Percentiles rank a stretch among this genome's conserved stretches.
Evolutionary conservation across 2,888 invertebrate species (phyloP).

Genomic region (Brachynemurus nebulosus): DNA sequence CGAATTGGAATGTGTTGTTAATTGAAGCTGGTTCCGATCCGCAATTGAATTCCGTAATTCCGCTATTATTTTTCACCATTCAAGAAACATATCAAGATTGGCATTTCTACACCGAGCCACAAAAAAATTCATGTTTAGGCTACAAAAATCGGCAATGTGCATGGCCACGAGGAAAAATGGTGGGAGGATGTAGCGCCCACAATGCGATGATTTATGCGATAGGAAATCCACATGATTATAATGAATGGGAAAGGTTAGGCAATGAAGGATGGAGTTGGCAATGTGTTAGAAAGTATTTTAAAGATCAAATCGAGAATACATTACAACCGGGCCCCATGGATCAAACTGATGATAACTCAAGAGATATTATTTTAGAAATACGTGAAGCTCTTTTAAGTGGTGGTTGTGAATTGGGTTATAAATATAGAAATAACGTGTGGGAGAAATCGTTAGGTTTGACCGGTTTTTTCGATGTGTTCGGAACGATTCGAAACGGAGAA

Average conservation of each 20-base stretch:
- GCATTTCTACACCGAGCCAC: conserved; percentile 37
- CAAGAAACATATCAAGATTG: conserved; percentile 48
- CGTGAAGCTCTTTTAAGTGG: too few relatives aligned
- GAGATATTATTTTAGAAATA: too few relatives aligned
- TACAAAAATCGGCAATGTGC: conserved; percentile 26
- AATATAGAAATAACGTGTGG: not conserved
- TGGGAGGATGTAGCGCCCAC: conserved; percentile 68
- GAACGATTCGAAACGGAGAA: conserved; percentile 28
- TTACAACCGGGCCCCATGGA: not conserved
- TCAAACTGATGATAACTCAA: not conserved
- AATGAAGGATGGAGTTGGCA: conserved; percentile 61
- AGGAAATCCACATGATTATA: conserved; percentile 57
- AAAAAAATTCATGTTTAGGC: conserved; percentile 29
- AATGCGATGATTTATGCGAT: conserved; percentile 73
- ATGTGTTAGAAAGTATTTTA: conserved; percentile 32
- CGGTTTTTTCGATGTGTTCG: conserved; percentile 22
- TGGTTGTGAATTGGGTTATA: not conserved
- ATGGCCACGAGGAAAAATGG: conserved; percentile 49
- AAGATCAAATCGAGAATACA: not conserved
- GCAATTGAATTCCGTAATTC: conserved; percentile 50
- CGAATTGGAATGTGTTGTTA: conserved; percentile 34
- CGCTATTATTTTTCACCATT: conserved; percentile 44
- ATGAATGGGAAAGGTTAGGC: conserved; percentile 43
- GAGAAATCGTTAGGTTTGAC: conserved; percentile 7
- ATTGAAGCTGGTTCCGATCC: conserved; percentile 40